Evolutionary conservation across 2,888 invertebrate species (phyloP).

Genomic region (Cecidostiba fungosa): DNA sequence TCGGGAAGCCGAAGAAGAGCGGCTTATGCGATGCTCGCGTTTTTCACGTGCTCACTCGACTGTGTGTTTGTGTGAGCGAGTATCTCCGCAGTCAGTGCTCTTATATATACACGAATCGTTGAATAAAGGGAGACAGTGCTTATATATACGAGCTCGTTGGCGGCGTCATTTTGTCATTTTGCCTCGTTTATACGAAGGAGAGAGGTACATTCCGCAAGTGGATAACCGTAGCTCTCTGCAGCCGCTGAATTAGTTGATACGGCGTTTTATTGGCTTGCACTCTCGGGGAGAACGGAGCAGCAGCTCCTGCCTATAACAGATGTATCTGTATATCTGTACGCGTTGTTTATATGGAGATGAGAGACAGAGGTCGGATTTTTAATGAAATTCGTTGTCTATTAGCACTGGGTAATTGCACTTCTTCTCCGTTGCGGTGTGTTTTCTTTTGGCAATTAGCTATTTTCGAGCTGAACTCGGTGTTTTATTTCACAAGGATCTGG

Average conservation of each 20-base stretch:
- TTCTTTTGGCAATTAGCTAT: not conserved
- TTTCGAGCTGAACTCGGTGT: not conserved
- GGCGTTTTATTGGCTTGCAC: not conserved
- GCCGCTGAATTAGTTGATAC: not conserved
- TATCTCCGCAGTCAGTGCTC: not conserved
- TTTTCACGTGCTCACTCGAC: not conserved
- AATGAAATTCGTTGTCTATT: conserved; percentile 11
- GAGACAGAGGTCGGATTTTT: not conserved
- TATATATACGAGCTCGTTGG: not conserved
- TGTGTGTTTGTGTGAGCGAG: not conserved
- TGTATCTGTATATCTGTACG: no score
- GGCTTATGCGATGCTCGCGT: not conserved
- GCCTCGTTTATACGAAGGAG: not conserved
- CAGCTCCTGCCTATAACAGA: not conserved
- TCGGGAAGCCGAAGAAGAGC: not conserved
- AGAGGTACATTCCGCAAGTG: conserved; percentile 3
- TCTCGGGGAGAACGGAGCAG: not conserved
- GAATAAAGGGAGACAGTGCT: not conserved
- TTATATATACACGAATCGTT: not conserved
- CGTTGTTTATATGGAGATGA: no score
- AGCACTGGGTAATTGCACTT: not conserved
- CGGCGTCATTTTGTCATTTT: conserved; percentile 16
- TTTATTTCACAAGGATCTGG: not conserved
- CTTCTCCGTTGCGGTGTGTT: not conserved
- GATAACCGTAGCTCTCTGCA: not conserved